These are phyloP conservation scores for Anthopleura sola DNA, from an alignment of 64 coral and sea anemone genomes.

Conservation along the genomic window DNA sequence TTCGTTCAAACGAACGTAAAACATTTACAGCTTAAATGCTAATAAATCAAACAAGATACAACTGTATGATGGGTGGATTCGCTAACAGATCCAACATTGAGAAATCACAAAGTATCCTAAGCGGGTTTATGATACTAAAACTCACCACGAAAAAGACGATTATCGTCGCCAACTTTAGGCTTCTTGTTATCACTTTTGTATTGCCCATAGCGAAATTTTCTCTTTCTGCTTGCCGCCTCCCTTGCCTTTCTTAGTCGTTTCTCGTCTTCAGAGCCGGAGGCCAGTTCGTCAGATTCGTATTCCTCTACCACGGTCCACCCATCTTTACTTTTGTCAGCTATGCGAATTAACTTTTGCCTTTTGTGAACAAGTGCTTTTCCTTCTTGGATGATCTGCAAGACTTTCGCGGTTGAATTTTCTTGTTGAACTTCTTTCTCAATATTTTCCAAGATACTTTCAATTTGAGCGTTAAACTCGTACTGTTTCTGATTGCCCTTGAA, in stretches of 20 bases:
- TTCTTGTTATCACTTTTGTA: not conserved
- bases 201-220: not conserved
- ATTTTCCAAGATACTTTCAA: not conserved
- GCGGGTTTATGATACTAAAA: not conserved
- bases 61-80: too few species aligned
- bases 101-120: too few species aligned
- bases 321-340: conserved; percentile 40
- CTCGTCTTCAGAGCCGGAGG: conserved; percentile 43
- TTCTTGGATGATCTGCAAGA: not conserved
- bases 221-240: conserved; percentile 35
- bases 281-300: conserved; percentile 41
- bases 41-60: too few species aligned
- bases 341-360: conserved; percentile 35
- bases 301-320: conserved; percentile 52
- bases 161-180: conserved; percentile 10
- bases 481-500: conserved; percentile 37
- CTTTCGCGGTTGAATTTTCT: not conserved
- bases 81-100: too few species aligned
- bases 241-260: conserved; percentile 43
- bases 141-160: conserved; percentile 53
- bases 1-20: too few species aligned
- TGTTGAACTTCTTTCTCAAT: not conserved
- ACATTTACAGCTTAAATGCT: too few species aligned
- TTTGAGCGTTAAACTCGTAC: conserved; percentile 6
- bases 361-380: conserved; percentile 42